These are phyloP conservation scores for Cyclargus thomasi DNA, from an alignment of 1,140 invertebrate species.

Conservation along the genomic window DNA sequence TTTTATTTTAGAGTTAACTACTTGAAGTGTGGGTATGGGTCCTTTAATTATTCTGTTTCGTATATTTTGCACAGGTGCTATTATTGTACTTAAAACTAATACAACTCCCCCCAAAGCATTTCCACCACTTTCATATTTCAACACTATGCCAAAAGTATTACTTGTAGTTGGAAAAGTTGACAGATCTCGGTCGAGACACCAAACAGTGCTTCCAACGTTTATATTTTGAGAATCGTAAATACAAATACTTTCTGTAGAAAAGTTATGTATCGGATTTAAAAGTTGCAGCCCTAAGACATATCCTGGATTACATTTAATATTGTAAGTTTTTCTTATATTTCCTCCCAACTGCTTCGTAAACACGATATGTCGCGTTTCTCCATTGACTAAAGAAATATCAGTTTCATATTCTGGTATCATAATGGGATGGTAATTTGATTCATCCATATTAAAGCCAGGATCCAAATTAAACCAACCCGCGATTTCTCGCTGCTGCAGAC, in stretches of 20 bases:
- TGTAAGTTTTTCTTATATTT: constrained; percentile 76
- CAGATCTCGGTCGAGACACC: constrained; percentile 87
- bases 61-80: constrained; percentile 81
- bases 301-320: constrained; percentile 82
- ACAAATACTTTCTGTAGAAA: constrained; percentile 87
- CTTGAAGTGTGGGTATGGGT: constrained; percentile 83
- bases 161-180: constrained; percentile 91
- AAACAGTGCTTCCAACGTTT: constrained; percentile 78
- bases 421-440: constrained; percentile 82
- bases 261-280: constrained; percentile 90
- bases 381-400: constrained; percentile 81
- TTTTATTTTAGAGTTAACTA: constrained; percentile 84
- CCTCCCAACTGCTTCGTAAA: constrained; percentile 79
- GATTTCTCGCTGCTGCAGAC: constrained; percentile 91
- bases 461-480: constrained; percentile 91
- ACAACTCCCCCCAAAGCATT: constrained; percentile 88
- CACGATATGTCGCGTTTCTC: constrained; percentile 86
- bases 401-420: constrained; percentile 78
- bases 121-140: constrained; percentile 88
- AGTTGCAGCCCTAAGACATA: constrained; percentile 88
- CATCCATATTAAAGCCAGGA: constrained; percentile 79
- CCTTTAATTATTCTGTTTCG: constrained; percentile 83
- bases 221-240: constrained; percentile 84
- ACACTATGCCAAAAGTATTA: constrained; percentile 86
- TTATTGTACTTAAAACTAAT: constrained; percentile 86